Evolutionary conservation across 2,113 vertebrate species (phyloP).

Genomic region (Balaeniceps rex): DNA sequence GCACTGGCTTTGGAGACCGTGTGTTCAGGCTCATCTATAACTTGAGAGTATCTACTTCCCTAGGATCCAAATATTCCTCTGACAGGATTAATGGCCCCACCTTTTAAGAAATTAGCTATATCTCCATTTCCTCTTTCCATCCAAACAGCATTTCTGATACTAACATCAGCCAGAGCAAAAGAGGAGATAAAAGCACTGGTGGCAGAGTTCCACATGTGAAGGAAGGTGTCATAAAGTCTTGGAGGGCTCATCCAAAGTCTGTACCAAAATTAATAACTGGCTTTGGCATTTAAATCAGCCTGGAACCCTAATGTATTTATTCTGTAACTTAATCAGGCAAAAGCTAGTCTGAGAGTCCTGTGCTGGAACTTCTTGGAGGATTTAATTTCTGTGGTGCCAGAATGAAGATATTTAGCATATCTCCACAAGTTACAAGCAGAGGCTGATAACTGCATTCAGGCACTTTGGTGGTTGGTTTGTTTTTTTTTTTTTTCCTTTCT

Average conservation of each 20-base stretch:
- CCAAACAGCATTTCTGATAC: conserved; percentile 44
- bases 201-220: conserved; percentile 51
- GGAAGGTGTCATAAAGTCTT: conserved; percentile 58
- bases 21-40: not conserved
- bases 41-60: not conserved
- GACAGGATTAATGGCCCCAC: conserved; percentile 36
- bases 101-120: conserved; percentile 50
- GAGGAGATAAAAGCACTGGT: conserved; percentile 65
- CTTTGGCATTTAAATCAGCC: not conserved
- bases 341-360: not conserved
- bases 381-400: not conserved
- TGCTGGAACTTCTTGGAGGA: not conserved
- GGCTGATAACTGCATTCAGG: not conserved
- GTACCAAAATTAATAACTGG: conserved; percentile 24
- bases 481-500: not conserved
- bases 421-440: not conserved
- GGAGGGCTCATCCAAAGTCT: not conserved
- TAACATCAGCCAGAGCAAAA: conserved; percentile 29
- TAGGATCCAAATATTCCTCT: not conserved
- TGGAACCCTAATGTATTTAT: not conserved
- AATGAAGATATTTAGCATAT: not conserved
- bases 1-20: not conserved
- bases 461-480: not conserved
- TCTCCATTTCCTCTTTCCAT: conserved; percentile 55
- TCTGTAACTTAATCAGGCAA: not conserved